A percentile compares a stretch with the other conserved stretches of the same genome.
Conservation (phyloP, 2,113 vertebrate genomes). For the mouse (Mus musculus) region GRCm39 chr12:61007501-61008000, state of each 20-base stretch:
- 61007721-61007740: neutral
- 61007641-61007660: neutral
- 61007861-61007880: neutral
- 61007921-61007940: accelerated
- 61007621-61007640: neutral
- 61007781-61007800: neutral
- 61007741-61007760: neutral
- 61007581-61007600: neutral
- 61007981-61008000: neutral
- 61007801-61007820: neutral
- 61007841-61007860: neutral
- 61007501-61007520: neutral
- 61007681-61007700: neutral
- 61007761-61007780: neutral
- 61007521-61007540: neutral
- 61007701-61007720: neutral
- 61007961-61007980: neutral
- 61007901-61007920: neutral
- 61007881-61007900: neutral
- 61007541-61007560: neutral
- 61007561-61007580: neutral
- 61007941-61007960: neutral
- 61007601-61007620: neutral
- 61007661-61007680: neutral
- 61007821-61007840: neutral